Conservation (phyloP, 1,140 invertebrate genomes). For the Aethina tumida region DNA sequence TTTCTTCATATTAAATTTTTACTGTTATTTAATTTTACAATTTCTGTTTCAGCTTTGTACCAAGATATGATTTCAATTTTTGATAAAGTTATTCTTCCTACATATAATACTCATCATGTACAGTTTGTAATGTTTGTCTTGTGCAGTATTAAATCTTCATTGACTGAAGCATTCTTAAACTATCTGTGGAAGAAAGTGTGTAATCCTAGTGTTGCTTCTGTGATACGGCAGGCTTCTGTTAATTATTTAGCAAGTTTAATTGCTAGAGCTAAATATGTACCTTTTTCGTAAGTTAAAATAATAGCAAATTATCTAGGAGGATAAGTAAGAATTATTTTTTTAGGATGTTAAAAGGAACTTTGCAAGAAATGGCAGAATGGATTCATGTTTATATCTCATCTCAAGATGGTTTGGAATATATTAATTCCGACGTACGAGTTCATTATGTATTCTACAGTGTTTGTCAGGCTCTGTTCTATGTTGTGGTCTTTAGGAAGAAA, state of each 20-base stretch:
- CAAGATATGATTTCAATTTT: conserved; percentile 51
- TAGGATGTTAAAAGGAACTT: conserved; percentile 50
- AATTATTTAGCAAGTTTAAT: conserved; percentile 69
- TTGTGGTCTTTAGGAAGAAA: conserved; percentile 77
- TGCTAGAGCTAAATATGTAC: conserved; percentile 56
- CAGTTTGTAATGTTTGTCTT: conserved; percentile 75
- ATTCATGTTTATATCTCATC: conserved; percentile 62
- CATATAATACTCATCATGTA: conserved; percentile 61
- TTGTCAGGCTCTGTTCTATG: conserved; percentile 84
- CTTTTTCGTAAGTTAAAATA: conserved; percentile 47
- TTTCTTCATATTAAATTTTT: no score
- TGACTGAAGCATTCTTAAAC: conserved; percentile 58
- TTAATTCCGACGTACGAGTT: conserved; percentile 46
- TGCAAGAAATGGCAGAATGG: conserved; percentile 60
- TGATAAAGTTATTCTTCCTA: conserved; percentile 62
- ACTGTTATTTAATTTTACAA: no score
- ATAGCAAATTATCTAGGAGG: neutral
- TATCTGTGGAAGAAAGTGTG: conserved; percentile 67
- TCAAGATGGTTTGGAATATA: conserved; percentile 41
- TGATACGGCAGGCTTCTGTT: conserved; percentile 59
- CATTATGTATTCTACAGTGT: conserved; percentile 83
- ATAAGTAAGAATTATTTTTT: conserved; percentile 26
- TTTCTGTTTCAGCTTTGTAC: conserved; percentile 31
- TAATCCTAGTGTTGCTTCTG: conserved; percentile 49
- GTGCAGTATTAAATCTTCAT: conserved; percentile 54